Conservation (phyloP, 2,888 invertebrate genomes). For the Salticus scenicus region DNA sequence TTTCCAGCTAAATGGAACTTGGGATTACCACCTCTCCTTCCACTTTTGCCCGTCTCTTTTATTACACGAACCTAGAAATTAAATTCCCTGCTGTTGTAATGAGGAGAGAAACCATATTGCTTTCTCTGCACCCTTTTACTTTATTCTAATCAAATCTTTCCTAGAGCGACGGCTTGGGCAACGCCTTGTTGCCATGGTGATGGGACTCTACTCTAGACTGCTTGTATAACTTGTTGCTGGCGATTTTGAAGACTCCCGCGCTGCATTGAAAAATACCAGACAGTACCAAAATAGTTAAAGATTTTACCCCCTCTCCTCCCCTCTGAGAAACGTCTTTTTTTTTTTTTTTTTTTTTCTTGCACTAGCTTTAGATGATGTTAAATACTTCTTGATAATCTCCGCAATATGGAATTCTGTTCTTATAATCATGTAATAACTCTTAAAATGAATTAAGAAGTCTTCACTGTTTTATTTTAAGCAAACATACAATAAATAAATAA, state of each 20-base stretch:
- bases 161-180: neutral
- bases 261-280: neutral
- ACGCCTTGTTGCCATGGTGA: slow-evolving; percentile 36
- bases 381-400: too few relatives aligned
- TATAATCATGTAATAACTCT: too few relatives aligned
- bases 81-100: slow-evolving; percentile 40
- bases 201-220: neutral
- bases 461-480: too few relatives aligned
- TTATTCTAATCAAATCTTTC: slow-evolving; percentile 33
- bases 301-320: too few relatives aligned
- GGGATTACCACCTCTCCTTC: slow-evolving; percentile 16
- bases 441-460: too few relatives aligned
- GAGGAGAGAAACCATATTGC: slow-evolving; percentile 20
- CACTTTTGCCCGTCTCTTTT: neutral
- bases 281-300: too few relatives aligned
- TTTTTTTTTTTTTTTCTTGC: too few relatives aligned
- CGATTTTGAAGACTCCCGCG: neutral
- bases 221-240: slow-evolving; percentile 48
- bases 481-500: too few relatives aligned
- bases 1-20: slow-evolving; percentile 17
- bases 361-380: too few relatives aligned
- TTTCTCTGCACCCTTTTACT: neutral
- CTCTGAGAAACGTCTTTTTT: too few relatives aligned
- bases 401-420: too few relatives aligned
- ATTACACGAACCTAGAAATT: slow-evolving; percentile 32